Base-by-base conservation (phyloP, 2,797 vertebrate species). In the Catamblyrhynchus diadema region DNA sequence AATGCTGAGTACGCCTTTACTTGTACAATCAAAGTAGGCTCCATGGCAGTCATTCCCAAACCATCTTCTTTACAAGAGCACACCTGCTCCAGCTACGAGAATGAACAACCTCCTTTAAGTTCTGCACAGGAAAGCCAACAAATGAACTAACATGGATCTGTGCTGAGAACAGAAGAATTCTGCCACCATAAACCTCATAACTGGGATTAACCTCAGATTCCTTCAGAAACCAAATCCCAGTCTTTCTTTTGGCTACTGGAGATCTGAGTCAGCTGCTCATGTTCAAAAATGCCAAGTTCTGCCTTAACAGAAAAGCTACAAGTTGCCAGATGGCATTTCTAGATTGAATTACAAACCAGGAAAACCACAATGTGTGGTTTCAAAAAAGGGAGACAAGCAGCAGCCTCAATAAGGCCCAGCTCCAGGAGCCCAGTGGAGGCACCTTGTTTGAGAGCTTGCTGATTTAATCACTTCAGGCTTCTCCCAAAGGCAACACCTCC, bases 381-480 rank as follows among this genome's bases (percentile, higher is more conserved):
- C 51, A 77, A 32, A 84, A 54, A 33, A 53, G 5, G 22, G 39
- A 19, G 30, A 60, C 25, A 74, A 74, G 39, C 54, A 44, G 45
- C n/a, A 71, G 47, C 53, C 19, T 44, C 35, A n/a, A 22, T 23
- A n/a, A 41, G 5, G 37, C 59, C n/a, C 44, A 79, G 64, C 37
- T 85, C 61, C 89, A 78, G 44, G 23, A 67, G 41, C 27, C 10
- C 20, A 32, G 54, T 7, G 5, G 44, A 82, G 60, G 24, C 3
- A 0, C 10, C 44, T 32, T 0, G 0, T 27, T 45, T 51, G 28
- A 73, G 25, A 86, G 22, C 12, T 19, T 62, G 35, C 73, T 41
- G 35, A 78, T 35, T 57, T 41, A 81, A 81, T 53, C 65, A 45
- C 20, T 14, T 41, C 51, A 75, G 57, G 72, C 39, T 79, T 83